Conservation (phyloP, 2,113 vertebrate genomes). For the Echinops telfairi region DNA sequence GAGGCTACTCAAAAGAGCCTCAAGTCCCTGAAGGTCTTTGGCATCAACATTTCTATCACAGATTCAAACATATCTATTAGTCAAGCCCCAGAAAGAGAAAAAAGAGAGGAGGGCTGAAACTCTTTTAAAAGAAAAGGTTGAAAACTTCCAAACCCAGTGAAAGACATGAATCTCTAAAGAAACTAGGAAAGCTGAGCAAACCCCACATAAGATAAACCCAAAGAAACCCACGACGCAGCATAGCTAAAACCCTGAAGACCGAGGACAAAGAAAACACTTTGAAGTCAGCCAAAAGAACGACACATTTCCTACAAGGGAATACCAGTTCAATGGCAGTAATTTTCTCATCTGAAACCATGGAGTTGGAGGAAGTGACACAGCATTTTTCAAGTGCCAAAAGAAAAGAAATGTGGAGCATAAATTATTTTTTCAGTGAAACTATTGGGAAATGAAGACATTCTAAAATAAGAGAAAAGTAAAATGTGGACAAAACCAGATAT, state of each 20-base stretch:
- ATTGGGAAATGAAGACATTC: background rate
- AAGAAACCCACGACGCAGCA: background rate
- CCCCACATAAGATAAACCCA: background rate
- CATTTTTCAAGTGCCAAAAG: background rate
- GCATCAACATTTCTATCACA: background rate
- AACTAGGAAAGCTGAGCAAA: background rate
- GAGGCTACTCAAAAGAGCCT: background rate
- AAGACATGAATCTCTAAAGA: background rate
- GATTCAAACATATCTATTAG: background rate
- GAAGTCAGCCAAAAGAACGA: background rate
- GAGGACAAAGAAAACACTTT: background rate
- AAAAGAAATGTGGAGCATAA: background rate
- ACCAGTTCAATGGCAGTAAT: background rate
- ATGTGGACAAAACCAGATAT: background rate
- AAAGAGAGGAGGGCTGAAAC: background rate
- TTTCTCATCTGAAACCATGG: background rate
- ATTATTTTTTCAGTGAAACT: background rate
- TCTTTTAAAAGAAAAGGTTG: background rate
- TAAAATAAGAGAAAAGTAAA: background rate
- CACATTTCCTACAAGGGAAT: background rate
- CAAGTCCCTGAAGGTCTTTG: too few species aligned
- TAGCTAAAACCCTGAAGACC: background rate
- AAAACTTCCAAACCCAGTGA: background rate
- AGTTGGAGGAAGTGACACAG: background rate
- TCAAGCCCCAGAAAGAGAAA: background rate